Evolutionary conservation across 2,113 vertebrate species (phyloP).

Genomic region (Hylia prasina): DNA sequence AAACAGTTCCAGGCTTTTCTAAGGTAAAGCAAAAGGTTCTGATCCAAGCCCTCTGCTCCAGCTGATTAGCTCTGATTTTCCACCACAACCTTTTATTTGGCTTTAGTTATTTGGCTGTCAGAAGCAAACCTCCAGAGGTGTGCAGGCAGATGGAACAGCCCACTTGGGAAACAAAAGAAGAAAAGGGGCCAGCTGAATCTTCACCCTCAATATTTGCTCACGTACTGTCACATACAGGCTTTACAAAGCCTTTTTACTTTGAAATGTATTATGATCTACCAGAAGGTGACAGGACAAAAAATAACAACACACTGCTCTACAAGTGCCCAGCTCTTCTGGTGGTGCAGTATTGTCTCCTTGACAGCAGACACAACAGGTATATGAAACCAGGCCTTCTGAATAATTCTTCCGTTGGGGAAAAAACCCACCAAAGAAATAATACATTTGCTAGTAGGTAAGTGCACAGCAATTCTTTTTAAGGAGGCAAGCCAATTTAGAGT

Average conservation of each 20-base stretch:
- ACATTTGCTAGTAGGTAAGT: conserved; percentile 40
- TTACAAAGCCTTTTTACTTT: not conserved
- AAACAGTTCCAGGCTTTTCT: not conserved
- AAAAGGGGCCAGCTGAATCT: not conserved
- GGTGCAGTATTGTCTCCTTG: conserved; percentile 25
- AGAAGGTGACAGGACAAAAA: not conserved
- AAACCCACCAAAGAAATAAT: not conserved
- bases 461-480: conserved; percentile 28
- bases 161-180: not conserved
- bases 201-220: not conserved
- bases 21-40: not conserved
- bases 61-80: not conserved
- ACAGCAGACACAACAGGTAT: conserved; percentile 50
- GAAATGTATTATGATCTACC: not conserved
- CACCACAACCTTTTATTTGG: not conserved
- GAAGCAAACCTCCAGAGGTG: not conserved
- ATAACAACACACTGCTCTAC: not conserved
- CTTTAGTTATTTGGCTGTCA: not conserved
- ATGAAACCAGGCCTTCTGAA: conserved; percentile 61
- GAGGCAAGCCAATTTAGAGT: not conserved
- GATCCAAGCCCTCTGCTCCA: not conserved
- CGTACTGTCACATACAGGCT: not conserved
- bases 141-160: not conserved
- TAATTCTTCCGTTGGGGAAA: conserved; percentile 42
- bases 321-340: not conserved